Evolutionary conservation across 2,113 vertebrate species (phyloP), one percentile per base, ranked within the genome.

Genomic region (Pseudonaja textilis): DNA sequence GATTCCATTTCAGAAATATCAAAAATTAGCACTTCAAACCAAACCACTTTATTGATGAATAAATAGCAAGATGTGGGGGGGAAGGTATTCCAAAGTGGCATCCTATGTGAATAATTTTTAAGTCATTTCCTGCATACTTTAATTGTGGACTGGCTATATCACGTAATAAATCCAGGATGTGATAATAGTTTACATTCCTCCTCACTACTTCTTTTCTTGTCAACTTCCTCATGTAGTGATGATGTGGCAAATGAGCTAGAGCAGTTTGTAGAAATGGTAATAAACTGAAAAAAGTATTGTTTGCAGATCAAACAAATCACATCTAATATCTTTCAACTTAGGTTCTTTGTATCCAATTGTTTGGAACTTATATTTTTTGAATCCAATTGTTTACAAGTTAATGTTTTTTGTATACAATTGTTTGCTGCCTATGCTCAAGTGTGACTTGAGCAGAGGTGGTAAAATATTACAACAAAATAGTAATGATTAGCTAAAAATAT

Each of bases 51-150:
- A 89, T 50, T 11, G 14, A 1, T 0, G 0, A 34, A 10, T 10
- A 0, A 0, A 5, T 45, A 34, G 23, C 4, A 9, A 50, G 55
- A 2, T 57, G 88, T 47, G 29, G 5, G 5, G 5, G 5, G 22
- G 34, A 29, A 29, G 92, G 6, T 54, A 11, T 54, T 59, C 5
- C 5, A 1, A 0, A 0, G 0, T 2, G 11, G 54, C 55, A 0
- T 59, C 92, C 18, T 2, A 0, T 26, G 0, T 0, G 14, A n/a
- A 88, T 86, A 86, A 0, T 87, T 29, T 29, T 0, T 0, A 52
- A 55, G 0, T 0, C 6, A 0, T 0, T 0, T 59, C 64, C 54
- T 29, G 69, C 10, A 52, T 4, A 29, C 26, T 18, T 89, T 20
- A 0, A 0, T 11, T 12, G 6, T 20, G 22, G 90, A 26, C 23